phyloP scores from a whole-genome alignment of 2,888 invertebrate genomes.

The Amblyjoppa fuscipennis region DNA sequence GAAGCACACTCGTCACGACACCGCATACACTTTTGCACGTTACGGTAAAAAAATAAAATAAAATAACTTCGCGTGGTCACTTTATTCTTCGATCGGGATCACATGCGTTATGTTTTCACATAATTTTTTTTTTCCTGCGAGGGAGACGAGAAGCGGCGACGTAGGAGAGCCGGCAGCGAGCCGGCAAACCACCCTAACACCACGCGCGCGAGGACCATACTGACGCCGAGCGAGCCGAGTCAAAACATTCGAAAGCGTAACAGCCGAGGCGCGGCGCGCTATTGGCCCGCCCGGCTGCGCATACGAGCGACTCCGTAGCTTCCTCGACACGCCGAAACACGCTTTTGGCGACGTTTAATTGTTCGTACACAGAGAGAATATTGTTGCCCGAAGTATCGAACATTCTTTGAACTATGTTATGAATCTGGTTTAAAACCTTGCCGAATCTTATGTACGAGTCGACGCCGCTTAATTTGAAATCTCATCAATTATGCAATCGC shows the following conservation, averaged over 20 bases:
- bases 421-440: no score
- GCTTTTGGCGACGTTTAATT: not conserved
- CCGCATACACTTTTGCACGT: conserved; percentile 54
- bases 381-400: not conserved
- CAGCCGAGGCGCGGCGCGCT: conserved; percentile 38
- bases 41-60: not conserved
- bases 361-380: not conserved
- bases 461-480: conserved; percentile 18
- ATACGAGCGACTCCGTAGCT: conserved; percentile 4
- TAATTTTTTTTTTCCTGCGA: not conserved
- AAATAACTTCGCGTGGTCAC: not conserved
- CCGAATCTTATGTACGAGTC: no score
- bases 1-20: conserved; percentile 44
- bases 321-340: not conserved
- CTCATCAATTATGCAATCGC: not conserved
- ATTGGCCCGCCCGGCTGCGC: conserved; percentile 29
- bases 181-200: conserved; percentile 74
- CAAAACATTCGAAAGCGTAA: conserved; percentile 65
- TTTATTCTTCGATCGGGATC: not conserved
- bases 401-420: not conserved
- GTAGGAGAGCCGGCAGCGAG: conserved; percentile 18
- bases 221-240: conserved; percentile 64
- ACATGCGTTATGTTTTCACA: conserved; percentile 4
- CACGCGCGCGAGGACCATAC: conserved; percentile 77
- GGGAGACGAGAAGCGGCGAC: not conserved